These are phyloP conservation scores for Loris lydekkerianus DNA, from an alignment of 2,797 vertebrate genomes.

Conservation along the genomic window DNA sequence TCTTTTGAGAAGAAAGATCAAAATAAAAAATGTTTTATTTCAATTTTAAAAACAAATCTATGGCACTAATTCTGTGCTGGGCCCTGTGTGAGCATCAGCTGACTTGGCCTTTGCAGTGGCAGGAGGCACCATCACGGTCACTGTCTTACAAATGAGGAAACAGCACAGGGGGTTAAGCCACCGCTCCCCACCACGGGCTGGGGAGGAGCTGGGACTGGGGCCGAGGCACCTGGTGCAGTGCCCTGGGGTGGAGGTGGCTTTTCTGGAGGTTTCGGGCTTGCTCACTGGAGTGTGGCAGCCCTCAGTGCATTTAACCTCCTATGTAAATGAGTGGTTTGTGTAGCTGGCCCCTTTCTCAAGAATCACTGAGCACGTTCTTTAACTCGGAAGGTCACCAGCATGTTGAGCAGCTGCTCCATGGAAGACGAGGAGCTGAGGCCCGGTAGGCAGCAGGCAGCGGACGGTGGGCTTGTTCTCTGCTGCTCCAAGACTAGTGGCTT, in stretches of 20 bases:
- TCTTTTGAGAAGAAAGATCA: not conserved
- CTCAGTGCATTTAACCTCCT: not conserved
- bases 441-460: too few relatives aligned
- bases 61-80: not conserved
- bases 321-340: not conserved
- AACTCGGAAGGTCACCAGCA: not conserved
- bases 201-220: not conserved
- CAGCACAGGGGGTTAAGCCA: not conserved
- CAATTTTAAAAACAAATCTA: not conserved
- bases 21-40: not conserved
- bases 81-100: not conserved
- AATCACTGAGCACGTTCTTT: not conserved
- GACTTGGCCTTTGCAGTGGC: not conserved
- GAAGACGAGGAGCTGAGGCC: not conserved
- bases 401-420: not conserved
- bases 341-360: not conserved
- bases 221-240: fast-evolving
- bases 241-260: not conserved
- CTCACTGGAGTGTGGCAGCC: not conserved
- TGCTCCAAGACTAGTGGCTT: not conserved
- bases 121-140: not conserved
- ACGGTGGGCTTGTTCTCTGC: not conserved
- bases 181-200: not conserved
- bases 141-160: not conserved
- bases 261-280: not conserved